Conservation (phyloP, 2,888 invertebrate genomes). For the Trachelus troglodyta region DNA sequence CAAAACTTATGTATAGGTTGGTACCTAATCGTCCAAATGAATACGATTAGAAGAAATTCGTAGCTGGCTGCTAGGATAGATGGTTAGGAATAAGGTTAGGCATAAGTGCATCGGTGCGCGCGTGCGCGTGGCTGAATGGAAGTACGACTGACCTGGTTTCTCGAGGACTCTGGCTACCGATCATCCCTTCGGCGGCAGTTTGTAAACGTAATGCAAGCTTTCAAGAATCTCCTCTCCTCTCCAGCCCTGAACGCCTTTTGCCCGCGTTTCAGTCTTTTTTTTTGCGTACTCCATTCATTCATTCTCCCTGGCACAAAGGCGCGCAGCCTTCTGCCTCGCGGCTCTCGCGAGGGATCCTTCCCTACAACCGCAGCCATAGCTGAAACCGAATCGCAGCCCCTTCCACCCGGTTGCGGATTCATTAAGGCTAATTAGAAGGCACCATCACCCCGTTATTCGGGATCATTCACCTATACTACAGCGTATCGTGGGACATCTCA, state of each 20-base stretch:
- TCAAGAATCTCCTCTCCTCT: neutral
- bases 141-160: no score
- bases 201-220: slow-evolving; percentile 1
- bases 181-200: neutral
- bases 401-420: slow-evolving; percentile 29
- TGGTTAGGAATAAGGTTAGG: no score
- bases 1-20: no score
- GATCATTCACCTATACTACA: no score
- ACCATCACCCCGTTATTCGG: neutral
- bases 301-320: neutral
- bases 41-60: no score
- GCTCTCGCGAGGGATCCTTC: neutral
- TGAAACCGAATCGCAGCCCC: neutral
- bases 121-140: no score
- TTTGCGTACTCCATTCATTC: neutral
- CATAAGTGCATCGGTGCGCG: no score
- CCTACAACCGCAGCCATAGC: no score
- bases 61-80: no score
- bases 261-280: neutral
- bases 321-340: neutral
- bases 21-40: no score
- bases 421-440: slow-evolving; percentile 41
- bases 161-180: no score
- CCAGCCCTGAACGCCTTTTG: neutral
- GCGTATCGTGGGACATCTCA: no score